Conservation (phyloP, 2,797 vertebrate genomes). For the Telmatherina bonti region DNA sequence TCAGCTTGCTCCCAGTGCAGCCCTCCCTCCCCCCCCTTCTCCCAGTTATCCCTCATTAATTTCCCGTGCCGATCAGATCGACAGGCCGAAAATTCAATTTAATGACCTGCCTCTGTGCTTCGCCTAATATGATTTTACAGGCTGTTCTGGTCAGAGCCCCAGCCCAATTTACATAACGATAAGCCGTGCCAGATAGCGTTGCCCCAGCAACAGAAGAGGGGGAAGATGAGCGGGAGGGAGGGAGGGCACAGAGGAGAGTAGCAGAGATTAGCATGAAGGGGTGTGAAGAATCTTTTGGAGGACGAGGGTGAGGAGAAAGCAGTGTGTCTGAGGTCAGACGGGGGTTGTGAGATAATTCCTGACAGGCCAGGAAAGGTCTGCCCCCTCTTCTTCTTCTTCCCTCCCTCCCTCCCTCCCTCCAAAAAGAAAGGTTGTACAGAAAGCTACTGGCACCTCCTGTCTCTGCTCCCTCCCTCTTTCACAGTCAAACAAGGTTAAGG, state of each 20-base stretch:
- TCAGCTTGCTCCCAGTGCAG: conserved; percentile 16
- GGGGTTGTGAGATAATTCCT: conserved; percentile 77
- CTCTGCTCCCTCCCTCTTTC: conserved; percentile 48
- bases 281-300: conserved; percentile 56
- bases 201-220: conserved; percentile 86
- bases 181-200: conserved; percentile 87
- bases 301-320: conserved; percentile 42
- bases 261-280: conserved; percentile 64
- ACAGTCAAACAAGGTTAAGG: conserved; percentile 73
- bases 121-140: conserved; percentile 90
- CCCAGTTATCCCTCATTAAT: conserved; percentile 85
- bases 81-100: conserved; percentile 88
- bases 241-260: conserved; percentile 64
- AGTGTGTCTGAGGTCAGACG: conserved; percentile 67
- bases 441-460: conserved; percentile 62
- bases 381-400: conserved; percentile 27
- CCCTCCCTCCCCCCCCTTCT: conserved; percentile 33
- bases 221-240: conserved; percentile 61
- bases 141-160: conserved; percentile 86
- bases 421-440: conserved; percentile 64
- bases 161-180: conserved; percentile 91
- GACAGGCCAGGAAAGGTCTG: conserved; percentile 67
- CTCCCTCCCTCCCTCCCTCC: conserved; percentile 25
- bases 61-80: conserved; percentile 85
- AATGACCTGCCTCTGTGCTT: conserved; percentile 88